Evolutionary conservation across 2,797 vertebrate genomes (phyloP).

Genomic region (Bradypodion pumilum): DNA sequence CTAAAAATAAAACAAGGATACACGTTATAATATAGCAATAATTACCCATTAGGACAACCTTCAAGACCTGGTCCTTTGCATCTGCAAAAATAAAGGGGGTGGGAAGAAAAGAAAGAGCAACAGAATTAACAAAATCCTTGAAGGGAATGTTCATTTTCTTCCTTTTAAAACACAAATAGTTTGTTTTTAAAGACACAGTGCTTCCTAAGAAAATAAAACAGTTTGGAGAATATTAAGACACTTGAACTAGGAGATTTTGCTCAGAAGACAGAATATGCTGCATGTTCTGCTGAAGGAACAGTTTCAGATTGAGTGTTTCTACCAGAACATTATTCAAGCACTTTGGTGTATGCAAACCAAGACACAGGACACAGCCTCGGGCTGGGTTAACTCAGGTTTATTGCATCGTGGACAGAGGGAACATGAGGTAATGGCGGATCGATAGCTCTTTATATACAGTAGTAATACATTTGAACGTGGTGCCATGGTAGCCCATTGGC

Average conservation of each 20-base stretch:
- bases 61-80: conserved; percentile 85
- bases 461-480: no score
- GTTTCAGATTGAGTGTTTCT: background rate
- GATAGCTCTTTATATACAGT: no score
- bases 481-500: no score
- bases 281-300: background rate
- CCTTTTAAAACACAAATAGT: conserved; percentile 22
- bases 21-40: conserved; percentile 26
- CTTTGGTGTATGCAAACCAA: no score
- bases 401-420: no score
- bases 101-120: conserved; percentile 26
- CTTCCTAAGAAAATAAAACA: conserved; percentile 30
- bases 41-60: conserved; percentile 81
- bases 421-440: no score
- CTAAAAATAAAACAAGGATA: background rate
- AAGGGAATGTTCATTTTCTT: conserved; percentile 9
- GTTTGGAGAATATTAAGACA: conserved; percentile 14
- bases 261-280: background rate
- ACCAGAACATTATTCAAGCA: conserved; percentile 7
- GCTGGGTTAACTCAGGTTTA: no score
- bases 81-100: conserved; percentile 72
- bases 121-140: conserved; percentile 18
- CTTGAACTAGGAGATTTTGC: conserved; percentile 20
- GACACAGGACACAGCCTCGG: no score
- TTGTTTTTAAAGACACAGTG: background rate